phyloP scores from a whole-genome alignment of 2,888 invertebrate genomes.

The Acronicta psi region DNA sequence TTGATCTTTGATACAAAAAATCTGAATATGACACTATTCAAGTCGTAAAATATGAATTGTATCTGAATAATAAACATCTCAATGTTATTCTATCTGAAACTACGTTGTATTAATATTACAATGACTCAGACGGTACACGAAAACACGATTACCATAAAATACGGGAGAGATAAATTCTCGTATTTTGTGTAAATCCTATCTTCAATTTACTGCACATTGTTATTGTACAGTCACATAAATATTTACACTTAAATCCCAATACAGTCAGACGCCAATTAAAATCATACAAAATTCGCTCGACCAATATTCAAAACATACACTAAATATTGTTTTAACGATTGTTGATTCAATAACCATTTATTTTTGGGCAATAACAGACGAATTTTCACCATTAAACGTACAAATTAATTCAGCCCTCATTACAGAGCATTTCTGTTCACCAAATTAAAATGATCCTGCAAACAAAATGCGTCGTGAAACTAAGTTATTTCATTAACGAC shows the following conservation, averaged over 20 bases:
- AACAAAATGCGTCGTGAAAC: conserved; percentile 43
- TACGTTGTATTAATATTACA: conserved; percentile 18
- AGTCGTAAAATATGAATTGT: background rate
- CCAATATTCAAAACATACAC: conserved; percentile 30
- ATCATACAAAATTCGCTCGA: conserved; percentile 24
- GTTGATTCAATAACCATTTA: conserved; percentile 39
- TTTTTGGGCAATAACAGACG: conserved; percentile 21
- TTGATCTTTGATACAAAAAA: no score
- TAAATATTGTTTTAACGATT: conserved; percentile 30
- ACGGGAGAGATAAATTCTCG: conserved; percentile 22
- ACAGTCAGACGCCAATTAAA: conserved; percentile 29
- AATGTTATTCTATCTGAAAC: conserved; percentile 10
- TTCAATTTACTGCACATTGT: conserved; percentile 30
- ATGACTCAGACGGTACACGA: conserved; percentile 27
- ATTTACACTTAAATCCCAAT: conserved; percentile 34
- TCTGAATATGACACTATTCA: background rate
- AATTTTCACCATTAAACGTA: conserved; percentile 14
- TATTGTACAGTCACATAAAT: conserved; percentile 33
- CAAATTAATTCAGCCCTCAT: conserved; percentile 61
- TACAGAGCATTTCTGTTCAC: conserved; percentile 47
- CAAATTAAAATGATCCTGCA: conserved; percentile 55
- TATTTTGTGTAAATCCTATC: conserved; percentile 28
- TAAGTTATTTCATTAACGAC: conserved; percentile 39
- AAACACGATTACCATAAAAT: conserved; percentile 49
- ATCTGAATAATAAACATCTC: conserved; percentile 11